Percentiles rank a stretch among this genome's conserved stretches.
These are phyloP conservation scores for Cetoscarus ocellatus DNA, from an alignment of 2,797 vertebrate genomes.

Conservation along the genomic window DNA sequence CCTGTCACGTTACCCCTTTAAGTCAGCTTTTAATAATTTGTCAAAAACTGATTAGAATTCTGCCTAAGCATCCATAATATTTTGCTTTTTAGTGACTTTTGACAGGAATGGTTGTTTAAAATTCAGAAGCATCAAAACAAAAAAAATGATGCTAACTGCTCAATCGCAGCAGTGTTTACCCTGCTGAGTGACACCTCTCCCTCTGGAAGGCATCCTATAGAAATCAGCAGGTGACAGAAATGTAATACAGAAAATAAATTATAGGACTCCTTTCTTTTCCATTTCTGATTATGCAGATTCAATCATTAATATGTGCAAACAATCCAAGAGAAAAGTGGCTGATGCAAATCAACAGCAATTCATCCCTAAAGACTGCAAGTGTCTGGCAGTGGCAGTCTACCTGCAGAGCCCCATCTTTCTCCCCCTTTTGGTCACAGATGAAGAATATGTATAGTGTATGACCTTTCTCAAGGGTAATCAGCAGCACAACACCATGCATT, in stretches of 20 bases:
- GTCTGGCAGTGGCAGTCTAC: slow-evolving; percentile 1
- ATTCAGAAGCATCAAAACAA: slow-evolving; percentile 15
- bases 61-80: background rate
- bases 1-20: background rate
- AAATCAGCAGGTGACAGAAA: slow-evolving; percentile 40
- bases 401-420: background rate
- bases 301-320: slow-evolving; percentile 52
- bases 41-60: background rate
- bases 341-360: slow-evolving; percentile 56
- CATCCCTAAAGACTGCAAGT: slow-evolving; percentile 18
- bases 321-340: slow-evolving; percentile 10
- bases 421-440: slow-evolving; percentile 13
- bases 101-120: background rate
- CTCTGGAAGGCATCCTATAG: slow-evolving; percentile 27
- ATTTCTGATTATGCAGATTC: slow-evolving; percentile 49
- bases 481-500: slow-evolving; percentile 18
- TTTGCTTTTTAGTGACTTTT: slow-evolving; percentile 4
- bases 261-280: background rate
- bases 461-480: slow-evolving; percentile 3
- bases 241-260: slow-evolving; percentile 10
- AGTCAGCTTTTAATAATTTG: background rate
- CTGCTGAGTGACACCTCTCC: slow-evolving; percentile 37
- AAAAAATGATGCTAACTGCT: slow-evolving; percentile 13
- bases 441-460: background rate
- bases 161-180: slow-evolving; percentile 27